Conservation (phyloP, 2,113 vertebrate genomes). For the Cygnus buccinator region DNA sequence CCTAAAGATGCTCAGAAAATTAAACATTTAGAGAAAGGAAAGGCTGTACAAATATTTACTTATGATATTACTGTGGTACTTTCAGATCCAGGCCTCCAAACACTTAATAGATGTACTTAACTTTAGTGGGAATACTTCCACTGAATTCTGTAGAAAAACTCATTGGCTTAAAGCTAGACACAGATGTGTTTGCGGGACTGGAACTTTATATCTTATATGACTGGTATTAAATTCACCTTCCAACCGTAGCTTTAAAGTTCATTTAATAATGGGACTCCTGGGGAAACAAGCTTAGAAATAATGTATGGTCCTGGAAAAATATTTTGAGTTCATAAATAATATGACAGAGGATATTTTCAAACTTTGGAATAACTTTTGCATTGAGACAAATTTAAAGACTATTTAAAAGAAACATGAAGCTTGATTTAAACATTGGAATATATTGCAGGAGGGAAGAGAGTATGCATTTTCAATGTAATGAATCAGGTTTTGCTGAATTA, state of each 20-base stretch:
- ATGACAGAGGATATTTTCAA: constrained; percentile 61
- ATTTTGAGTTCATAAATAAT: constrained; percentile 65
- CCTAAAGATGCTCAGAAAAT: constrained; percentile 61
- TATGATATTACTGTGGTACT: constrained; percentile 60
- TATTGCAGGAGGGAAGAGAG: constrained; percentile 38
- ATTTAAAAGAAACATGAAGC: constrained; percentile 54
- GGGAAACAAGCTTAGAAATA: constrained; percentile 56
- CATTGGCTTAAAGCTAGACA: constrained; percentile 1
- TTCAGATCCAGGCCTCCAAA: constrained; percentile 41
- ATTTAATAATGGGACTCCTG: constrained; percentile 30
- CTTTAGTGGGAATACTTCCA: constrained; percentile 33
- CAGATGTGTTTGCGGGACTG: constrained; percentile 23
- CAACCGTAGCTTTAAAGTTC: constrained; percentile 33
- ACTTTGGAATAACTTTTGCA: constrained; percentile 49
- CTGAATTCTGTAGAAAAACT: constrained; percentile 30
- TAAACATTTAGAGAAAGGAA: constrained; percentile 70
- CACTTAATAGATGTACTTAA: constrained; percentile 42
- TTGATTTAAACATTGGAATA: constrained; percentile 55
- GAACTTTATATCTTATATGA: constrained; percentile 19
- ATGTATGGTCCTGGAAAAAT: constrained; percentile 60
- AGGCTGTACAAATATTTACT: constrained; percentile 73
- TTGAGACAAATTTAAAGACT: constrained; percentile 48
- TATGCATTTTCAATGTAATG: constrained; percentile 18
- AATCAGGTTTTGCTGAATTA: constrained; percentile 53
- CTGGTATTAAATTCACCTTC: constrained; percentile 58